These are phyloP conservation scores for Phenganax subtilis DNA, from an alignment of 92 coral and sea anemone species.

Conservation along the genomic window DNA sequence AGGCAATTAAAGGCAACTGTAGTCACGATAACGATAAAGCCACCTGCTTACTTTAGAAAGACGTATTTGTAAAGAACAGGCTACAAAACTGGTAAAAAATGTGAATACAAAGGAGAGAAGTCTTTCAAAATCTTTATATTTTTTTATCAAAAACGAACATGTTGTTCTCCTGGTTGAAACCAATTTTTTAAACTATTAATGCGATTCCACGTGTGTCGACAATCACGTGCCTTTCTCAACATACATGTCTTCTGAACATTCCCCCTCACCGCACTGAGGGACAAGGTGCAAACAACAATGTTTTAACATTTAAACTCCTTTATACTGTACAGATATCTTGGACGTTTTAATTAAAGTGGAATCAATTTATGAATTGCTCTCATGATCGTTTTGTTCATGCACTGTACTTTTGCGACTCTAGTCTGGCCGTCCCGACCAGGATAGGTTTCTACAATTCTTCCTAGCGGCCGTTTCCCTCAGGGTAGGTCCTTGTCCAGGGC, in stretches of 20 bases:
- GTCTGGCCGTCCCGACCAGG: slow-evolving; percentile 41
- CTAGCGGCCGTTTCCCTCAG: slow-evolving; percentile 17
- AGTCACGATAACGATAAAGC: no score
- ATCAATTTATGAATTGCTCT: slow-evolving; percentile 49
- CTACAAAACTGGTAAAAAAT: no score
- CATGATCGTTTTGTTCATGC: slow-evolving; percentile 44
- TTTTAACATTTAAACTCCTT: neutral
- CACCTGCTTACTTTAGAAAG: no score
- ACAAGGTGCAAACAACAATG: neutral
- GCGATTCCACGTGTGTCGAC: no score
- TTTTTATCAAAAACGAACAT: no score
- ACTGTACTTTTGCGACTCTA: slow-evolving; percentile 55
- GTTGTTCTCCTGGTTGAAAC: no score
- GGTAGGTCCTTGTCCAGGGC: neutral
- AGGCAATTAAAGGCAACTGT: no score
- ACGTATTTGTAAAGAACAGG: no score
- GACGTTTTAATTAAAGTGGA: slow-evolving; percentile 7
- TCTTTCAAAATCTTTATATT: no score
- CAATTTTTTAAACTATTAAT: no score
- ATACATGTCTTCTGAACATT: neutral
- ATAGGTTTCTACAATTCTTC: neutral
- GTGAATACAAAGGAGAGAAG: no score
- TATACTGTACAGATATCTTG: neutral
- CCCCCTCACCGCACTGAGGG: neutral
- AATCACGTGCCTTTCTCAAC: no score